These are phyloP conservation scores for Chirona hameri DNA, from an alignment of 2,888 invertebrate genomes.

Conservation along the genomic window DNA sequence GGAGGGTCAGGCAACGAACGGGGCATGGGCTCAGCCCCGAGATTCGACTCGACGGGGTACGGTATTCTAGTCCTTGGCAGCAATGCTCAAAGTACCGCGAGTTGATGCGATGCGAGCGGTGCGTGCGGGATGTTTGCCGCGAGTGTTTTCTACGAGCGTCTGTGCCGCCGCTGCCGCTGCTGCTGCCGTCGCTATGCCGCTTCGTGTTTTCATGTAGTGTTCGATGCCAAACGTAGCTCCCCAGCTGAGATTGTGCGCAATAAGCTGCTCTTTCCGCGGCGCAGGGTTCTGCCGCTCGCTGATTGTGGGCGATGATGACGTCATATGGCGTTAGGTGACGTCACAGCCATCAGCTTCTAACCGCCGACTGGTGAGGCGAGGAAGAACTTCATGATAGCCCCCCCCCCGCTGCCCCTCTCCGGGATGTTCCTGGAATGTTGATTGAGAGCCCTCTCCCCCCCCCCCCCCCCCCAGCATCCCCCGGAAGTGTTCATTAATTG, in stretches of 20 bases:
- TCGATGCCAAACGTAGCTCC: too few species aligned
- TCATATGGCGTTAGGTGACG: not conserved
- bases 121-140: not conserved
- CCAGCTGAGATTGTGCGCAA: not conserved
- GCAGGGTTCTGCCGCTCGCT: not conserved
- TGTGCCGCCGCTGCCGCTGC: not conserved
- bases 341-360: too few species aligned
- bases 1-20: not conserved
- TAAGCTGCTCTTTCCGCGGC: not conserved
- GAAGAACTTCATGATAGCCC: not conserved
- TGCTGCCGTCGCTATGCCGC: not conserved
- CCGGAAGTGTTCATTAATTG: too few species aligned
- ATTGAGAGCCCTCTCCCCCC: not conserved
- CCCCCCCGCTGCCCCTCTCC: not conserved
- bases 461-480: not conserved
- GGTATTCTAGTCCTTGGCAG: not conserved
- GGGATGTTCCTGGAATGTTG: not conserved
- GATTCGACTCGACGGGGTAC: not conserved
- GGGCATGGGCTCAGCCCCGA: not conserved
- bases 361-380: too few species aligned
- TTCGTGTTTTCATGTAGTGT: not conserved
- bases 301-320: not conserved
- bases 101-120: not conserved
- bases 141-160: not conserved
- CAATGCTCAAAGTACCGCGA: constrained; percentile 9